phyloP scores from a whole-genome alignment of 2,888 invertebrate species.

The Sesia apiformis region DNA sequence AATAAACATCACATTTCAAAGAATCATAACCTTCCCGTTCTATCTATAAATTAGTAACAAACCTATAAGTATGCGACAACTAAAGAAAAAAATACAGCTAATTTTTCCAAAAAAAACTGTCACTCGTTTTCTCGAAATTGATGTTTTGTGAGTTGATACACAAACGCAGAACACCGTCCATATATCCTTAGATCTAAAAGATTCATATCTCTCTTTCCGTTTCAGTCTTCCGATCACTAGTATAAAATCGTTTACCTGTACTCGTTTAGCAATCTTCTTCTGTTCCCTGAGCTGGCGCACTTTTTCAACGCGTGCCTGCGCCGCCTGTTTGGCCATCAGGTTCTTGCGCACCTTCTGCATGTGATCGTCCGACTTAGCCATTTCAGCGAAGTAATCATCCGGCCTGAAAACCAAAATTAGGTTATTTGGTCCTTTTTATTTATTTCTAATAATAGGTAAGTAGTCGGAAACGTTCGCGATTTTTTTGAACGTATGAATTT shows the following conservation, averaged over 20 bases:
- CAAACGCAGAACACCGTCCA: no score
- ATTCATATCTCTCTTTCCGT: no score
- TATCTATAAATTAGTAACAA: not conserved
- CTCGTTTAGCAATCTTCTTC: conserved; percentile 93
- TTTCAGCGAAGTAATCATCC: conserved; percentile 98
- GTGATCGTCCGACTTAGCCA: conserved; percentile 97
- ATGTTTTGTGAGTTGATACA: no score
- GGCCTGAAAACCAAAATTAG: conserved; percentile 70
- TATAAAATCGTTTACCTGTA: conserved; percentile 60
- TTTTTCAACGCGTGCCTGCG: conserved; percentile 91
- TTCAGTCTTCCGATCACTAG: not conserved
- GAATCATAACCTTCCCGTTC: no score
- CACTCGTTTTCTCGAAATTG: no score
- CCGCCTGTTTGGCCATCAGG: conserved; percentile 87
- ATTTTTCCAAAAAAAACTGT: no score
- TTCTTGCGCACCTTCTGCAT: conserved; percentile 96
- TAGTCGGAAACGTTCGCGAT: not conserved
- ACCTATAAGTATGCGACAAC: not conserved
- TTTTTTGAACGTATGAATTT: no score
- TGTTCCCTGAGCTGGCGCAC: conserved; percentile 91
- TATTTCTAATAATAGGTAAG: not conserved
- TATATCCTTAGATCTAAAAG: no score
- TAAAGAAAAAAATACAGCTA: not conserved
- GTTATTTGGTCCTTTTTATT: not conserved
- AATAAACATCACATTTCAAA: no score